A percentile compares a stretch with the other conserved stretches of the same genome.
Conservation (phyloP, 2,113 vertebrate genomes). For the Lamprotornis superbus region DNA sequence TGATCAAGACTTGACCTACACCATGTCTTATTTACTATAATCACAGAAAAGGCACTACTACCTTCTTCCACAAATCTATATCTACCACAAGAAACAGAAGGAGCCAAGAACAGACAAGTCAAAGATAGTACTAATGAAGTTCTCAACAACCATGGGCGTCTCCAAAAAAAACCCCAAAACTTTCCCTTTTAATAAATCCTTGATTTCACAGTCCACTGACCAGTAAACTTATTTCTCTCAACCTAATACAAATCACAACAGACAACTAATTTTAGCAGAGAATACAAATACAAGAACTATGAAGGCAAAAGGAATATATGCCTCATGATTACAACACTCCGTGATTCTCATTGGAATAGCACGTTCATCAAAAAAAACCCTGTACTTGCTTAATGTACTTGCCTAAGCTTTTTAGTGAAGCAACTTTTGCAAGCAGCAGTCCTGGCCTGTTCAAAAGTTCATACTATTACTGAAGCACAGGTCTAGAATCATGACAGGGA, state of each 20-base stretch:
- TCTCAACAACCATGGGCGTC: not conserved
- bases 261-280: not conserved
- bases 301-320: not conserved
- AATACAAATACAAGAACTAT: not conserved
- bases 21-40: not conserved
- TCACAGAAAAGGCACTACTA: not conserved
- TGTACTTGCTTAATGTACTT: not conserved
- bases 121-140: not conserved
- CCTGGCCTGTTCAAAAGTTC: not conserved
- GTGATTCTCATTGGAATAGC: not conserved
- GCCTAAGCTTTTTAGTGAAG: not conserved
- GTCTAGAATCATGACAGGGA: not conserved
- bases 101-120: not conserved
- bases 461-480: not conserved
- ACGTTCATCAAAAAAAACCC: not conserved
- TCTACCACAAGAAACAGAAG: not conserved
- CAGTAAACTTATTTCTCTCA: not conserved
- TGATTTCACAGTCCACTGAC: not conserved
- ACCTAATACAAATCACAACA: not conserved
- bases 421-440: not conserved
- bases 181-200: not conserved
- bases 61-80: not conserved
- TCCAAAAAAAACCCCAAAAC: not conserved
- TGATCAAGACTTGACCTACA: not conserved
- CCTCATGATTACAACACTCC: not conserved